Conservation (phyloP, 2,888 invertebrate species). For the Phragmatobia fuliginosa region DNA sequence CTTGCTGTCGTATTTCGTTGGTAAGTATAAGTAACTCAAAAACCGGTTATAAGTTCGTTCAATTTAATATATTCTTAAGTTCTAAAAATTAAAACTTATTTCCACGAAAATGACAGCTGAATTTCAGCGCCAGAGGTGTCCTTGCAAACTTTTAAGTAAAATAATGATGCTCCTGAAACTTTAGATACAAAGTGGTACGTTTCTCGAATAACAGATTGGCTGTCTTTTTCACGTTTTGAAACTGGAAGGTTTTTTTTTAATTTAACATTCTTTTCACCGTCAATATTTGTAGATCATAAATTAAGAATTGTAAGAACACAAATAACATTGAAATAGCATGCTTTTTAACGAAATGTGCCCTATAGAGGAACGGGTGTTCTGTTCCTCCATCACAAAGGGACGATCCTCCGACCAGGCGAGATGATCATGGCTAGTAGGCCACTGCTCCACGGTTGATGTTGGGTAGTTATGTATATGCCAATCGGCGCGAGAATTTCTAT, state of each 20-base stretch:
- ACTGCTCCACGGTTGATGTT: too few relatives aligned
- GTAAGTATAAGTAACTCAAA: neutral
- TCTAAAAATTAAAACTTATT: neutral
- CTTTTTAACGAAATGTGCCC: neutral
- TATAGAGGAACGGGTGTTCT: neutral
- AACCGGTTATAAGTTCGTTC: neutral
- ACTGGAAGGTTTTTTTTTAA: too few relatives aligned
- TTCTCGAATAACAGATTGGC: conserved; percentile 3
- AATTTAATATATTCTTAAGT: neutral
- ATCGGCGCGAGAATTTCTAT: too few relatives aligned
- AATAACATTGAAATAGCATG: neutral
- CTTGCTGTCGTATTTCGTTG: too few relatives aligned
- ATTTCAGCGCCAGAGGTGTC: neutral
- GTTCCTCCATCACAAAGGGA: too few relatives aligned
- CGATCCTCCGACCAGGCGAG: too few relatives aligned
- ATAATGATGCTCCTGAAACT: conserved; percentile 22
- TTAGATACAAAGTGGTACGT: conserved; percentile 16
- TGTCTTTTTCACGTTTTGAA: neutral
- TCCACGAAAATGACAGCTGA: conserved; percentile 1
- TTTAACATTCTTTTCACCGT: neutral
- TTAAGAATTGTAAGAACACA: neutral
- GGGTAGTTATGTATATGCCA: too few relatives aligned
- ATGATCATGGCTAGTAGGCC: too few relatives aligned
- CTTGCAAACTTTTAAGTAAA: conserved; percentile 17
- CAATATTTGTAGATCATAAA: neutral